These are phyloP conservation scores for Psittacula echo DNA, from an alignment of 2,797 vertebrate species.

Conservation along the genomic window DNA sequence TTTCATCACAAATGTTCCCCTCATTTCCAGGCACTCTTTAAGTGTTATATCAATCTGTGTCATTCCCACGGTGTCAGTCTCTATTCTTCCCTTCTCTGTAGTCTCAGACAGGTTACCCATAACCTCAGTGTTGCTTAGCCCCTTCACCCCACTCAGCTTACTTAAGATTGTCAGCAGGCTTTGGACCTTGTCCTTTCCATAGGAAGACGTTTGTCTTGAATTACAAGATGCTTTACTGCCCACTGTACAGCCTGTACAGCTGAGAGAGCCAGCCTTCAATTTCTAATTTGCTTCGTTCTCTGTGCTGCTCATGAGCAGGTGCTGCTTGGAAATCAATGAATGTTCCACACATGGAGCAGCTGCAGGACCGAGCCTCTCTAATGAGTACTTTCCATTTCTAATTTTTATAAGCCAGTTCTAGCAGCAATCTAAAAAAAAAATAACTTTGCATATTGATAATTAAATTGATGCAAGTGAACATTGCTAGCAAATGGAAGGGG, in stretches of 20 bases:
- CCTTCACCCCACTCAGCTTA: neutral
- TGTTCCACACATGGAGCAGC: neutral
- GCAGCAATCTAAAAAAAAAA: neutral
- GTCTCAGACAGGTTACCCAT: neutral
- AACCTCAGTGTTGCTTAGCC: neutral
- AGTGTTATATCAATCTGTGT: neutral
- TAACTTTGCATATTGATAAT: neutral
- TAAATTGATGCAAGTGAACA: neutral
- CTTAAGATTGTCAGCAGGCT: neutral
- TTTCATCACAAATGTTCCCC: slow-evolving; percentile 12
- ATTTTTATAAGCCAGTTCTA: slow-evolving; percentile 15
- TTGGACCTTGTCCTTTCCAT: neutral
- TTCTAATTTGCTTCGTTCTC: slow-evolving; percentile 58
- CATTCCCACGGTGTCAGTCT: neutral
- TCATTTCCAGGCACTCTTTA: neutral
- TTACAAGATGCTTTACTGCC: neutral
- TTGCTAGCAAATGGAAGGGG: neutral
- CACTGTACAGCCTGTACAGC: neutral
- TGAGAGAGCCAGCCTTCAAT: slow-evolving; percentile 8
- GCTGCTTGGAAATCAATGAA: slow-evolving; percentile 39
- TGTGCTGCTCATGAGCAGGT: slow-evolving; percentile 38
- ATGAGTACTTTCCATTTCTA: slow-evolving; percentile 30
- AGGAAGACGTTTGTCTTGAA: neutral
- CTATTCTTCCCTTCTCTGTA: neutral
- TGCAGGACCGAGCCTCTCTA: slow-evolving; percentile 24